Evolutionary conservation across 1,140 invertebrate species (phyloP).

Genomic region (Ephestia elutella): DNA sequence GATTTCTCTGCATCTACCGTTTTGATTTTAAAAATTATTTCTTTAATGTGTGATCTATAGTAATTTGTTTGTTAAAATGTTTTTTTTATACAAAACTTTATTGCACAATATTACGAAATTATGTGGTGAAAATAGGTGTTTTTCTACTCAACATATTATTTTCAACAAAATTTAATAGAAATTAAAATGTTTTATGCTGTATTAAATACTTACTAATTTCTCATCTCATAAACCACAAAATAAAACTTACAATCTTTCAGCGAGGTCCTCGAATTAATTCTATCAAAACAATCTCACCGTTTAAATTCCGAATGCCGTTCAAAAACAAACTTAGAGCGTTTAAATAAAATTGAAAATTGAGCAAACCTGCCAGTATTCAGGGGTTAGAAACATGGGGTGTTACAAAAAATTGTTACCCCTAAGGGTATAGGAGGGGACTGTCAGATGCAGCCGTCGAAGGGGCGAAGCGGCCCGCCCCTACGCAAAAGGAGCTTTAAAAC

Average conservation of each 20-base stretch:
- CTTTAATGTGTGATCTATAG: too few relatives aligned
- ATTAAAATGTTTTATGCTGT: too few relatives aligned
- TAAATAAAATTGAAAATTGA: slow-evolving; percentile 4
- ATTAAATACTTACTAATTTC: neutral
- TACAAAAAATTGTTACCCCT: slow-evolving; percentile 52
- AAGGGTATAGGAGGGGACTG: slow-evolving; percentile 41
- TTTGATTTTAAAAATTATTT: too few relatives aligned
- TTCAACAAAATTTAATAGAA: too few relatives aligned
- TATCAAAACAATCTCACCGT: slow-evolving; percentile 1
- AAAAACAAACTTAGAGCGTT: slow-evolving; percentile 1
- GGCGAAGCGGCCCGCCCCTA: slow-evolving; percentile 25
- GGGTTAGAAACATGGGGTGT: slow-evolving; percentile 39
- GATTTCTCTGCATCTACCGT: too few relatives aligned
- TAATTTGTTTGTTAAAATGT: too few relatives aligned
- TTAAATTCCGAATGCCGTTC: neutral
- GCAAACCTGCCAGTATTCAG: slow-evolving; percentile 23
- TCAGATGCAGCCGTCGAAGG: slow-evolving; percentile 41
- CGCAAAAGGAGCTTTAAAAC: slow-evolving; percentile 35
- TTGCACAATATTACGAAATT: too few relatives aligned
- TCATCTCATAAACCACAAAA: neutral
- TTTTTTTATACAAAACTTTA: too few relatives aligned
- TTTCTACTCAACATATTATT: too few relatives aligned
- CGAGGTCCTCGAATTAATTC: neutral
- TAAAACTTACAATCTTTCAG: neutral
- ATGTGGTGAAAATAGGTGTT: too few relatives aligned